These are phyloP conservation scores for Heteronetta atricapilla DNA, from an alignment of 2,113 vertebrate species.

Conservation along the genomic window DNA sequence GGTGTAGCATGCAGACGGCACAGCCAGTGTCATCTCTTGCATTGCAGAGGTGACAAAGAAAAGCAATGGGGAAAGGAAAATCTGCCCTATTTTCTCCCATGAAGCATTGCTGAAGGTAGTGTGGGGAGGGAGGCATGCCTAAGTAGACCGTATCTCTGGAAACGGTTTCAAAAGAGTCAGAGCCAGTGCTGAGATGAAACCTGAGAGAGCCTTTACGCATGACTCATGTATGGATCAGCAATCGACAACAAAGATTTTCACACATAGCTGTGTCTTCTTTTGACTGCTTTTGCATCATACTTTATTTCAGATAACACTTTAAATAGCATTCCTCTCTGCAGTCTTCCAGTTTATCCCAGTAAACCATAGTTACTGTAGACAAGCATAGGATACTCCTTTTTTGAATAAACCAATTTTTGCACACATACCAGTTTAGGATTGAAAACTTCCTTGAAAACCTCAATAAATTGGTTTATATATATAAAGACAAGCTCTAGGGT, in stretches of 20 bases:
- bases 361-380: background rate
- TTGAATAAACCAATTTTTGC: background rate
- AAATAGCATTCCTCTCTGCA: background rate
- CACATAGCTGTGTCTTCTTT: background rate
- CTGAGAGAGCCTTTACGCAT: background rate
- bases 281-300: background rate
- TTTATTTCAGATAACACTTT: conserved; percentile 22
- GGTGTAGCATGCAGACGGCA: background rate
- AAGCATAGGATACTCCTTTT: background rate
- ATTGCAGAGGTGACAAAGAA: background rate
- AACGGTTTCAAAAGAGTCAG: conserved; percentile 3
- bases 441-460: background rate
- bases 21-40: background rate
- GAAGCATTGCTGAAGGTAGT: background rate
- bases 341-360: background rate
- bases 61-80: background rate
- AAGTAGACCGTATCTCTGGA: background rate
- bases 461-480: background rate
- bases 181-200: conserved; percentile 22
- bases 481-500: background rate
- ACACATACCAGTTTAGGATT: background rate
- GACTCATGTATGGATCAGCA: conserved; percentile 28
- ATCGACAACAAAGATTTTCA: conserved; percentile 17
- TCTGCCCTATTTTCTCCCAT: background rate
- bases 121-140: background rate